A percentile compares a stretch with the other conserved stretches of the same genome.
These are phyloP conservation scores for Ormyrus nitidulus DNA, from an alignment of 2,888 invertebrate species.

Conservation along the genomic window DNA sequence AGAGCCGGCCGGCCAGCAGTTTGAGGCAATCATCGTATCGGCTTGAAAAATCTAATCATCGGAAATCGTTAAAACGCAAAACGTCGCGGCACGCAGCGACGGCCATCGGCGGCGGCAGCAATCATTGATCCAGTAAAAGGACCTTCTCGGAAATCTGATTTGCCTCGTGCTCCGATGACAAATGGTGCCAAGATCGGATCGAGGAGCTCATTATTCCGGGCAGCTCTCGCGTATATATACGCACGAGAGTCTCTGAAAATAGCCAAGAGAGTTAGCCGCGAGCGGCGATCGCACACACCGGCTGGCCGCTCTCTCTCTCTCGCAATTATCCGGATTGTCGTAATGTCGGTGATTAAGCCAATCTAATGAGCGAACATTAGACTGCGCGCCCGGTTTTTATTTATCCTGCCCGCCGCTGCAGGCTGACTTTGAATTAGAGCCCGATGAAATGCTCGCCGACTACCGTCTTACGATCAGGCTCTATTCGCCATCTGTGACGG, in stretches of 20 bases:
- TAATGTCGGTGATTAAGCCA: slow-evolving; percentile 73
- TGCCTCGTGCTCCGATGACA: slow-evolving; percentile 17
- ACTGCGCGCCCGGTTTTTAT: slow-evolving; percentile 63
- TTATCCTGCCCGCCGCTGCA: slow-evolving; percentile 27
- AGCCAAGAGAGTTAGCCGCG: no score
- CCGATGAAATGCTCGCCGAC: no score
- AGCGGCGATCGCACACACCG: no score
- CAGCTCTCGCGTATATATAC: slow-evolving; percentile 54
- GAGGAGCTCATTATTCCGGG: slow-evolving; percentile 13
- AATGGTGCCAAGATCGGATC: slow-evolving; percentile 29
- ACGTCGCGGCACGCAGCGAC: neutral
- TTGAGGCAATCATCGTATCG: no score
- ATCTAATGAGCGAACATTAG: slow-evolving; percentile 71
- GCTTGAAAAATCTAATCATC: no score
- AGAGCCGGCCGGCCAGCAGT: no score
- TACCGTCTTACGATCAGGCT: no score
- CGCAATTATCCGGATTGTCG: slow-evolving; percentile 70
- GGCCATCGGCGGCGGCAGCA: slow-evolving; percentile 7
- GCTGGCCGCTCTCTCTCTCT: slow-evolving; percentile 55
- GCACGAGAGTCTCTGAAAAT: no score
- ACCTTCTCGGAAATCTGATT: slow-evolving; percentile 35
- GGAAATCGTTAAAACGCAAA: no score
- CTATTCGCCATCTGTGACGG: no score
- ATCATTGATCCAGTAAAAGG: neutral
- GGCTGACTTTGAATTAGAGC: slow-evolving; percentile 6